Evolutionary conservation across 2,113 vertebrate species (phyloP), one percentile per base, ranked within the genome.

Genomic region (Odontesthes bonariensis): DNA sequence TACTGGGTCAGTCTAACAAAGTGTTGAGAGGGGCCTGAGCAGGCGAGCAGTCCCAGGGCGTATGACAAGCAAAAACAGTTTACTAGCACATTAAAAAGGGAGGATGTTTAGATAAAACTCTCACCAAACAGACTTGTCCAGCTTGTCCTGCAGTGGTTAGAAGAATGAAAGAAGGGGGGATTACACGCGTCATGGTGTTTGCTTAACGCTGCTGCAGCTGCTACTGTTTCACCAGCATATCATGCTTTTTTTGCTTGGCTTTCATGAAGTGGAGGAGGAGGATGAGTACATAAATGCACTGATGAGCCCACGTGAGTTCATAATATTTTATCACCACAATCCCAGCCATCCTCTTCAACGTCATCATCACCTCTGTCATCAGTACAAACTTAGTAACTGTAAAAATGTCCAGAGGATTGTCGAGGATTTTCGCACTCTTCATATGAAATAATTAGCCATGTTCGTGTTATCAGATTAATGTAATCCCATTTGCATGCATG

Each of bases 1-100:
- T 91, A 91, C 65, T 84, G 85, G 90, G 87, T 87, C 88, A 90
- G 76, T 22, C 4, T 42, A 84, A 57, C 61, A 0, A 44, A 38
- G 71, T 53, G 63, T 65, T 19, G 78, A 85, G 76, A 49, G 1
- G 49, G 59, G 60, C 66, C 76, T 79, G 35, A 51, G 82, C 47
- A 52, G 82, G 75, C 69, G 20, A 47, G 57, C 53, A 27, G 62
- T 85, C 84, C 79, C 83, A 22, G 54, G 61, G 87, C 76, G 66
- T 63, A 46, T 9, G 9, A 69, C 73, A 64, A 51, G 82, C 71
- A 60, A 80, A 82, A 79, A 83, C 73, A 74, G 75, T 83, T 89
- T 73, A 89, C 86, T 88, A 75, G 68, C 65, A 73, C 72, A 82
- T 87, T 89, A 89, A 87, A n/a, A 44, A 19, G 58, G 33, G 52